phyloP scores from a whole-genome alignment of 2,888 invertebrate species.

The Dorcus hopei region DNA sequence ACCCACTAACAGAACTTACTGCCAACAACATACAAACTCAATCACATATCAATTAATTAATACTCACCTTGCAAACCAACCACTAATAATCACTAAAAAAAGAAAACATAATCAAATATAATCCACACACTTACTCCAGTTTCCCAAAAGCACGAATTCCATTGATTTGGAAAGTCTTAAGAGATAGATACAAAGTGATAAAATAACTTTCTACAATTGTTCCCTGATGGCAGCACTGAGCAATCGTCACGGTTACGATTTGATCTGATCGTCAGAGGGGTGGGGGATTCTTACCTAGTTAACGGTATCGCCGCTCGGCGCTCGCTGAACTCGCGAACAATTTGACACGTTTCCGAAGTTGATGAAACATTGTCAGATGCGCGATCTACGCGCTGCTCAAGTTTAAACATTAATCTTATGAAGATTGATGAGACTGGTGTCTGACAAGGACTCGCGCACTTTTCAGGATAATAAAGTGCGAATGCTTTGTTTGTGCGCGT shows the following conservation, averaged over 20 bases:
- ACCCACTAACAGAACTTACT: slow-evolving; percentile 2
- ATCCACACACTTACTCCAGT: no score
- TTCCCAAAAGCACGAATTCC: no score
- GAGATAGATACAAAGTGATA: no score
- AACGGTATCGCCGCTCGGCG: slow-evolving; percentile 19
- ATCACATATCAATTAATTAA: neutral
- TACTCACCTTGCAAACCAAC: neutral
- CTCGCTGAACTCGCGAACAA: slow-evolving; percentile 12
- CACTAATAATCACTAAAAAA: neutral
- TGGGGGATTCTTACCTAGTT: slow-evolving; percentile 16
- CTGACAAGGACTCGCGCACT: neutral
- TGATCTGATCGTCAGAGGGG: slow-evolving; percentile 5
- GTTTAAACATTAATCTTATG: slow-evolving; percentile 42
- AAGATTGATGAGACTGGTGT: slow-evolving; percentile 37
- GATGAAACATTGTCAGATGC: slow-evolving; percentile 37
- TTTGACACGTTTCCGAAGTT: slow-evolving; percentile 30
- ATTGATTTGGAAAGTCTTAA: no score
- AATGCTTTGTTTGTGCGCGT: neutral
- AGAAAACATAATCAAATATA: neutral
- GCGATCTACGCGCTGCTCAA: slow-evolving; percentile 34
- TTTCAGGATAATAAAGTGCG: neutral
- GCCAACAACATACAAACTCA: neutral
- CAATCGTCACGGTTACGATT: slow-evolving; percentile 28
- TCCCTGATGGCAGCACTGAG: slow-evolving; percentile 36
- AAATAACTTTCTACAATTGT: slow-evolving; percentile 32